Evolutionary conservation across 1,140 invertebrate species (phyloP), one percentile per base, ranked within the genome.

Genomic region (Drosophila bocqueti): DNA sequence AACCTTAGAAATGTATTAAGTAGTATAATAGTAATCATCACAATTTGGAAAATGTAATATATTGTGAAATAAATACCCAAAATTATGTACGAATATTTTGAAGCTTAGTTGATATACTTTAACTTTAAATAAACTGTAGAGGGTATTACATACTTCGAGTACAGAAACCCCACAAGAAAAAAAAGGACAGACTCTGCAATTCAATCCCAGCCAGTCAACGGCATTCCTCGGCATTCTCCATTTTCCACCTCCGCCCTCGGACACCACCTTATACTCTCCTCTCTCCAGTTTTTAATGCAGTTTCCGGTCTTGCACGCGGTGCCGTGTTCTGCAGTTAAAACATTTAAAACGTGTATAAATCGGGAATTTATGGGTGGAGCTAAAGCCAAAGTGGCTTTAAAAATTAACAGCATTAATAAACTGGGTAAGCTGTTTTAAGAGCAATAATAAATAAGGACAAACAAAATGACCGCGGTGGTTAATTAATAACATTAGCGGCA

Each of bases 381-480:
- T 11, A 54, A 46, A 55, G 67, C 42, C 67, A 74, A 80, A 76
- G 76, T 79, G 67, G 80, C 83, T 86, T 86, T 86, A 77, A 87
- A 87, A 86, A 87, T 86, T 82, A 87, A 83, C 76, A 36, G 49
- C 67, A 73, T 73, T 71, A 76, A 86, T 80, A 79, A 86, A 67
- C 60, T 63, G 55, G 6, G 55, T 65, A 43, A 43, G 58, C 38
- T 24, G 31, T 40, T 72, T 62, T 63, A 76, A 62, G 54, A 57
- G 49, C 34, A 50, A 43, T 60, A 49, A 61, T 43, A 77, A 77
- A 77, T 57, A 60, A n/a, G 52, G 11, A 36, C 49, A 68, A 55
- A 29, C 47, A 34, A 59, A 66, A 29, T 59, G 31, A 52, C 55
- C 57, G 57, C 55, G 57, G 40, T 42, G 31, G 47, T 61, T 57